phyloP scores from a whole-genome alignment of 1,140 invertebrate species.

The Saxidomus purpurata region DNA sequence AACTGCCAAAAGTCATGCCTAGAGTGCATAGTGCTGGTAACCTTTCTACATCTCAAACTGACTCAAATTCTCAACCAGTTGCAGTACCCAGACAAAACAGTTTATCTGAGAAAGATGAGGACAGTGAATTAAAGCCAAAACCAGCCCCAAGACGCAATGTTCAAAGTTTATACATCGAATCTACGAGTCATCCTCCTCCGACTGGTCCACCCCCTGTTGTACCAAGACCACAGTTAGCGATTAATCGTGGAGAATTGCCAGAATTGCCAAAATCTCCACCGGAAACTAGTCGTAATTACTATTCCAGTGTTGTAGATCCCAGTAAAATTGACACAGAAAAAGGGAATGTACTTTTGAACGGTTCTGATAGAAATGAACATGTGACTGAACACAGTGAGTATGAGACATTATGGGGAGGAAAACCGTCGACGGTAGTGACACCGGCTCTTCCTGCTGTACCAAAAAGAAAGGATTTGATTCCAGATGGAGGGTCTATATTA shows the following conservation, averaged over 20 bases:
- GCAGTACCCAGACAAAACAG: constrained; percentile 8
- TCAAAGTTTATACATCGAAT: constrained; percentile 41
- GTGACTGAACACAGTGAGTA: neutral
- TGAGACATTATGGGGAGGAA: constrained; percentile 31
- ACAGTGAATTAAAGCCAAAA: constrained; percentile 17
- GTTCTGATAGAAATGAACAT: neutral
- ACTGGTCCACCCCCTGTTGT: constrained; percentile 8
- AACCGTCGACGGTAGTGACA: neutral
- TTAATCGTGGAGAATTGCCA: constrained; percentile 27
- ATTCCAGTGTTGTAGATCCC: constrained; percentile 36
- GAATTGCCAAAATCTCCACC: constrained; percentile 13
- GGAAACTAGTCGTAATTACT: constrained; percentile 59
- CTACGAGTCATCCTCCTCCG: neutral
- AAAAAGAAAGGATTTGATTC: constrained; percentile 33
- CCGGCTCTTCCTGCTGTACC: constrained; percentile 23
- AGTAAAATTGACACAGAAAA: neutral
- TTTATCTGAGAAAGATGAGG: neutral
- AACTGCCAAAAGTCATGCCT: constrained; percentile 1
- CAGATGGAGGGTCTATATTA: constrained; percentile 8
- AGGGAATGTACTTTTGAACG: constrained; percentile 4
- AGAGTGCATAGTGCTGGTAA: constrained; percentile 53
- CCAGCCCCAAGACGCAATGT: constrained; percentile 55
- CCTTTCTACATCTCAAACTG: neutral
- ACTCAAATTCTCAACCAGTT: neutral
- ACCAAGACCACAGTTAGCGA: constrained; percentile 41